A percentile compares a stretch with the other conserved stretches of the same genome.
Evolutionary conservation across 2,888 invertebrate species (phyloP).

Genomic region (Macrosiphum euphorbiae): DNA sequence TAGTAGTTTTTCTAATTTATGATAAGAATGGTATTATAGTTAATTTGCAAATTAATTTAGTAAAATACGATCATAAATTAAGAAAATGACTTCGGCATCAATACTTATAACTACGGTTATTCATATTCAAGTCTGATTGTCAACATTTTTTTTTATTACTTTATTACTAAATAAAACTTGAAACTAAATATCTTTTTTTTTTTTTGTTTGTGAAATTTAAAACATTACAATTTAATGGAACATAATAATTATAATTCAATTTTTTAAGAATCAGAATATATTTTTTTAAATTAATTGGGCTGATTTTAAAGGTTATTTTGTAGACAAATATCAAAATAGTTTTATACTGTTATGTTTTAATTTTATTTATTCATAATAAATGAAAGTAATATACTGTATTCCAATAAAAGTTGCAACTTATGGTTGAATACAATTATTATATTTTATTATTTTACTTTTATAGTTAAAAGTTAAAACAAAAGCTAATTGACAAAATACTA

Average conservation of each 20-base stretch:
- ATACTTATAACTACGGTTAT: no score
- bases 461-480: no score
- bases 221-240: background rate
- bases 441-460: no score
- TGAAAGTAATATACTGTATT: no score
- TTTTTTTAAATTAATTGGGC: background rate
- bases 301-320: background rate
- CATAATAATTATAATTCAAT: background rate
- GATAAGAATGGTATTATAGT: background rate
- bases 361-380: background rate
- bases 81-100: background rate
- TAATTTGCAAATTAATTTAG: background rate
- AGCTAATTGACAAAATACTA: no score
- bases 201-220: no score
- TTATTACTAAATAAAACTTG: no score
- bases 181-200: no score
- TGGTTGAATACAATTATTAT: no score
- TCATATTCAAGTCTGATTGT: no score
- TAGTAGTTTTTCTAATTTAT: background rate
- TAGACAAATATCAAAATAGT: background rate
- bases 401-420: no score
- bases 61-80: background rate
- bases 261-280: background rate
- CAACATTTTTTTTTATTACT: no score
- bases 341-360: background rate